Evolutionary conservation across 2,888 invertebrate species (phyloP), one percentile per base, ranked within the genome.

Genomic region (Ecdyonurus torrentis): DNA sequence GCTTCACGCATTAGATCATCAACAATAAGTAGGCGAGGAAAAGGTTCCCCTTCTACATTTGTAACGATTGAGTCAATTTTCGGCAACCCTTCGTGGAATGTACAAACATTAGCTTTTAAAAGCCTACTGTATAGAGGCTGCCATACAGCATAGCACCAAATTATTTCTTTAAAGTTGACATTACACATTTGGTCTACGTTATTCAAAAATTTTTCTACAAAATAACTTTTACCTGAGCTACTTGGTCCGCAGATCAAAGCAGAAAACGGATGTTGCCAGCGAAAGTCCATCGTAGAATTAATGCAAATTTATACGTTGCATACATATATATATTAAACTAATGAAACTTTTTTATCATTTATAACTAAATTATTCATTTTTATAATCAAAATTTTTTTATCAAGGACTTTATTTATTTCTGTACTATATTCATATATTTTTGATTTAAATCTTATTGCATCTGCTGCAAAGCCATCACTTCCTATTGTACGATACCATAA

Each of bases 81-180:
- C n/a, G 59, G 59, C 20, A 59, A 24, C 1, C 59, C 59, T 24
- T 59, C 59, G n/a, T 59, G 2, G 15, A 59, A 59, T 7, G 59
- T 7, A 24, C 20, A 19, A 1, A 19, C 24, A 19, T 19, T 19
- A 2, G 23, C 19, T 59, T n/a, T 59, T 59, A 24, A 59, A 59
- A 2, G 24, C 2, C 15, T 37, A 10, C 19, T 23, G 23, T 59
- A 59, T 19, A 23, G 25, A 2, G 23, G 15, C 15, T 59, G 59
- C 59, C 59, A 59, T 59, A 24, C 24, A 19, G 23, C 23, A 59
- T 7, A 59, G 15, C 59, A 59, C 59, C 59, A 59, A 2, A 59
- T 59, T 22, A 59, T 59, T 3, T 59, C 59, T 18, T 23, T 23
- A 59, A 59, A 59, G 18, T 22, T n/a, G 2, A 59, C 59, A 23